These are phyloP conservation scores for Heliconius congener DNA, from an alignment of 1,140 invertebrate species.

Conservation along the genomic window DNA sequence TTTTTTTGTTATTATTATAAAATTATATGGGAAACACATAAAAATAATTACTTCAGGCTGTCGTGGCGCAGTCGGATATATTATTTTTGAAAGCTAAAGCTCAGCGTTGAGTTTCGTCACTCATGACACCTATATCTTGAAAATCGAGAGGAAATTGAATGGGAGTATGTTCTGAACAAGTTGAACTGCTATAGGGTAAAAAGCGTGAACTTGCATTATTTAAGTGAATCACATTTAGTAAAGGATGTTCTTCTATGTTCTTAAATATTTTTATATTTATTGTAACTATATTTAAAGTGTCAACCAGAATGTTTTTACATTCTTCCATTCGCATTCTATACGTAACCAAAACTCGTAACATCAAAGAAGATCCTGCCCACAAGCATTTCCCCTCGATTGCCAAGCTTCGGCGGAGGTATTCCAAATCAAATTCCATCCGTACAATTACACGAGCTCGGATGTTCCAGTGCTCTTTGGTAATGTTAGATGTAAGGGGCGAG, in stretches of 20 bases:
- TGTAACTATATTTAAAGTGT: not conserved
- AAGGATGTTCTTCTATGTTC: not conserved
- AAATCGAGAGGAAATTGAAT: too few relatives aligned
- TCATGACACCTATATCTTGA: too few relatives aligned
- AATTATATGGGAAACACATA: too few relatives aligned
- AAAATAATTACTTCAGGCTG: too few relatives aligned
- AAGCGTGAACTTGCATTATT: too few relatives aligned
- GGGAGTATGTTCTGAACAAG: too few relatives aligned
- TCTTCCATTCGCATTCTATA: constrained; percentile 8
- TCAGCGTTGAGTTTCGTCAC: too few relatives aligned
- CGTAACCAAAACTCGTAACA: constrained; percentile 16
- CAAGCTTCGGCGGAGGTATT: constrained; percentile 20
- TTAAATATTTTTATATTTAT: not conserved
- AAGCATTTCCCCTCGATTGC: constrained; percentile 16
- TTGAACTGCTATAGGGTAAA: too few relatives aligned
- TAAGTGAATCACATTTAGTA: not conserved
- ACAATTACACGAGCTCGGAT: constrained; percentile 21
- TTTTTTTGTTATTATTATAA: too few relatives aligned
- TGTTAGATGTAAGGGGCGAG: constrained; percentile 7
- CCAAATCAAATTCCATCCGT: constrained; percentile 23
- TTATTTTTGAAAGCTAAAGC: too few relatives aligned
- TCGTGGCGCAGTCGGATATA: too few relatives aligned
- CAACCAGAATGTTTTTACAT: constrained; percentile 10
- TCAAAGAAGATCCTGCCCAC: constrained; percentile 17
- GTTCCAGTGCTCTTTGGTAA: constrained; percentile 15